These are phyloP conservation scores for Aphelocoma coerulescens DNA, from an alignment of 2,113 vertebrate species.

Conservation along the genomic window DNA sequence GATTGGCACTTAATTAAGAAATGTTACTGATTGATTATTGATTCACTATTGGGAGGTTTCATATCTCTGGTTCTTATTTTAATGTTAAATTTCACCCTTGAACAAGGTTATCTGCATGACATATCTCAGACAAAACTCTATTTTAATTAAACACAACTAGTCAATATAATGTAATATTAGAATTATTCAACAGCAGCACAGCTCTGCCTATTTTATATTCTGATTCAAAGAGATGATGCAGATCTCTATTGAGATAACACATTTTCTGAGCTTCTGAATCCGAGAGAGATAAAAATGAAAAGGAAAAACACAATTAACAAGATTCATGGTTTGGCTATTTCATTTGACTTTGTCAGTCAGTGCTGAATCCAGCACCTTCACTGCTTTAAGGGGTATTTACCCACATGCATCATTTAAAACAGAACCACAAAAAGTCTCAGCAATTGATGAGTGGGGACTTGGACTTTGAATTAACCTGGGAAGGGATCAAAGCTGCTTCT, in stretches of 20 bases:
- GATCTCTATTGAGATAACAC: background rate
- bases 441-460: background rate
- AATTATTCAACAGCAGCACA: background rate
- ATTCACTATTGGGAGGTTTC: background rate
- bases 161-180: background rate
- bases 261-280: background rate
- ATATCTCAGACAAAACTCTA: background rate
- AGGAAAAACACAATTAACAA: background rate
- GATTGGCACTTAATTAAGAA: background rate
- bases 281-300: background rate
- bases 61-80: background rate
- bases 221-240: background rate
- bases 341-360: background rate
- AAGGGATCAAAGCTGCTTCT: background rate
- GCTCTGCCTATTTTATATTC: background rate
- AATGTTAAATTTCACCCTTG: background rate
- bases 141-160: background rate
- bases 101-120: background rate
- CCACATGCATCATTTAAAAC: background rate
- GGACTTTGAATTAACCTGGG: background rate
- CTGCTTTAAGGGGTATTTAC: background rate
- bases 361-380: background rate
- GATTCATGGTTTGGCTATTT: background rate
- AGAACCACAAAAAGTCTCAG: background rate
- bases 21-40: slow-evolving; percentile 29